Conservation (phyloP, 2,888 invertebrate species). For the Ethmia dodecea region DNA sequence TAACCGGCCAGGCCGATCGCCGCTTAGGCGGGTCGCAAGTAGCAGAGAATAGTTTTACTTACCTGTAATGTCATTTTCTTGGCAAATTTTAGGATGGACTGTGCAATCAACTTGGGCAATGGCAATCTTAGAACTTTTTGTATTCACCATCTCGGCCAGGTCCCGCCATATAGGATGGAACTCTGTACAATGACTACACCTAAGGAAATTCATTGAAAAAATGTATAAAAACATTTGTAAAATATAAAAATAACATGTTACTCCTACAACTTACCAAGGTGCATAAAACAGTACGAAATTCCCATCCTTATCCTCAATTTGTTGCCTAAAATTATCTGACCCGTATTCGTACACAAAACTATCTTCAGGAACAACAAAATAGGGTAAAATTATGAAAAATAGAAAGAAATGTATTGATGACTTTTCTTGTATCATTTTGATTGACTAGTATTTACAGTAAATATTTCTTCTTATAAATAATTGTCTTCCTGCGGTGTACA, state of each 20-base stretch:
- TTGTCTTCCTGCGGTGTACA: no score
- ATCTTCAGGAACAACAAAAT: constrained; percentile 83
- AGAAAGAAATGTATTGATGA: constrained; percentile 23
- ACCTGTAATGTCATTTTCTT: constrained; percentile 86
- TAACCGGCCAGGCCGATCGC: no score
- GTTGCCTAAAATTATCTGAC: constrained; percentile 79
- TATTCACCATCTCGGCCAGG: constrained; percentile 82
- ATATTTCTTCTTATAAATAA: no score
- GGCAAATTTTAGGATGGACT: constrained; percentile 81
- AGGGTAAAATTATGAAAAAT: constrained; percentile 54
- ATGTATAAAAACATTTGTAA: no score
- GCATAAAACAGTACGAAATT: constrained; percentile 89
- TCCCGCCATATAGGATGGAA: constrained; percentile 87
- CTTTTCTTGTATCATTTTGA: constrained; percentile 28
- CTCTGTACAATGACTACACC: constrained; percentile 92
- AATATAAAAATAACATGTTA: no score
- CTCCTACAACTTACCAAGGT: constrained; percentile 81
- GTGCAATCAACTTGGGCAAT: constrained; percentile 91
- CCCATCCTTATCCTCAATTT: constrained; percentile 80
- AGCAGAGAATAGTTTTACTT: no score
- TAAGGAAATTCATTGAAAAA: constrained; percentile 37
- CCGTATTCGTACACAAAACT: constrained; percentile 76
- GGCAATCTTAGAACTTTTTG: constrained; percentile 79
- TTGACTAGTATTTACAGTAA: constrained; percentile 12
- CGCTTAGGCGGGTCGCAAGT: no score